Evolutionary conservation across 2,888 invertebrate genomes (phyloP).

Genomic region (Drosophila prostipennis): DNA sequence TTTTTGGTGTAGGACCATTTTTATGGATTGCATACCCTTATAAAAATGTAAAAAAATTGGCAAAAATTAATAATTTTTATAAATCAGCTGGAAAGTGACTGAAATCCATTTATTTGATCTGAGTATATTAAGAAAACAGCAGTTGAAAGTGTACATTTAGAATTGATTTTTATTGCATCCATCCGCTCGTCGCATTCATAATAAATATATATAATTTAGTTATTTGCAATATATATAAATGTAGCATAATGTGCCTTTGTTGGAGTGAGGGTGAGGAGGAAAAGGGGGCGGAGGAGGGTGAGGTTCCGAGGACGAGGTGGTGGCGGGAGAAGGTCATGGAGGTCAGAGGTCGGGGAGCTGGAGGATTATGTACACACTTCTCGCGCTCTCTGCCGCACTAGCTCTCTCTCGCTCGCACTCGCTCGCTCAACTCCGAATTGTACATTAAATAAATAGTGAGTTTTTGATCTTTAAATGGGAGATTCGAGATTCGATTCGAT

Average conservation of each 20-base stretch:
- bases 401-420: slow-evolving; percentile 4
- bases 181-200: slow-evolving; percentile 25
- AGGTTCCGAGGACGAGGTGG: neutral
- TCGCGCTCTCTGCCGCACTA: slow-evolving; percentile 16
- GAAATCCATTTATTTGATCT: too few species aligned
- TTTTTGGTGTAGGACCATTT: too few species aligned
- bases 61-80: too few species aligned
- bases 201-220: slow-evolving; percentile 41
- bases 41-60: too few species aligned
- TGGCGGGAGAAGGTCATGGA: neutral
- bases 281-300: neutral
- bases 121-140: neutral
- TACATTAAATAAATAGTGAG: slow-evolving; percentile 41
- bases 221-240: slow-evolving; percentile 42
- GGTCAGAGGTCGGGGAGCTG: neutral
- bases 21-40: too few species aligned
- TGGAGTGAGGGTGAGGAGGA: slow-evolving; percentile 2
- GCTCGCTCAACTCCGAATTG: slow-evolving; percentile 11
- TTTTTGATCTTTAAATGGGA: slow-evolving; percentile 28
- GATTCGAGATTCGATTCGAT: slow-evolving; percentile 1
- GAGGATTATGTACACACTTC: slow-evolving; percentile 38
- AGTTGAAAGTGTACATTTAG: slow-evolving; percentile 26
- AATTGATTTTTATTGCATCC: slow-evolving; percentile 48
- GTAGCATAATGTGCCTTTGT: slow-evolving; percentile 32
- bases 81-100: too few species aligned